Evolutionary conservation across 2,113 vertebrate genomes (phyloP), one percentile per base, ranked within the genome.

Genomic region (Ictalurus furcatus): DNA sequence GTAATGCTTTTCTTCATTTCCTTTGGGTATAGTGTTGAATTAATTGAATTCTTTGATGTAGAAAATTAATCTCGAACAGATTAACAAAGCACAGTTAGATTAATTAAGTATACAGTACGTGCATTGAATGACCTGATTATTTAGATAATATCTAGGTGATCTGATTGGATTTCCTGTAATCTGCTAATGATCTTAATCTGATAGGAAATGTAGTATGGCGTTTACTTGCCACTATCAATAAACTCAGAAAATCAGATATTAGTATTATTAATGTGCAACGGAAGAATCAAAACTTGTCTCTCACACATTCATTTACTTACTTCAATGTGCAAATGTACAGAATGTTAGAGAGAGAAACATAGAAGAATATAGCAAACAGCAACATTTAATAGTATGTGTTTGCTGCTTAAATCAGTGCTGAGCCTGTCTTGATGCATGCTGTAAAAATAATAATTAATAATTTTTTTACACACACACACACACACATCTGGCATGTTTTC

Each of bases 381-480:
- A 82, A 40, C 6, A 48, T 61, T 76, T 76, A 58, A 74, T 40
- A 48, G 78, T 61, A 25, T 61, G 85, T n/a, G 25, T 52, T 86
- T 44, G 37, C 85, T 86, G 23, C 16, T n/a, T 78, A 61, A 76
- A n/a, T 76, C 71, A 78, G 12, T 69, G n/a, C 28, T 81, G 44
- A 52, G n/a, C 23, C 11, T 82, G 61, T 37, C 16, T 69, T 56
- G n/a, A 16, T 69, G 40, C 44, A 56, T 85, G 84, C 16, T 5
- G 67, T 67, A 78, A 54, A 80, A 61, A 65, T 79, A 78, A 63
- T 37, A 80, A 87, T 87, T n/a, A 87, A 80, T 87, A 54, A 85
- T 78, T 44, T 58, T 56, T 44, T 59, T 48, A 59, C 67, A 63
- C 69, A 84, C 54, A 59, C 80, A 58, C 34, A 73, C 28, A 61